Conservation (phyloP, 2,113 vertebrate species). For the Dipodomys stephensi region DNA sequence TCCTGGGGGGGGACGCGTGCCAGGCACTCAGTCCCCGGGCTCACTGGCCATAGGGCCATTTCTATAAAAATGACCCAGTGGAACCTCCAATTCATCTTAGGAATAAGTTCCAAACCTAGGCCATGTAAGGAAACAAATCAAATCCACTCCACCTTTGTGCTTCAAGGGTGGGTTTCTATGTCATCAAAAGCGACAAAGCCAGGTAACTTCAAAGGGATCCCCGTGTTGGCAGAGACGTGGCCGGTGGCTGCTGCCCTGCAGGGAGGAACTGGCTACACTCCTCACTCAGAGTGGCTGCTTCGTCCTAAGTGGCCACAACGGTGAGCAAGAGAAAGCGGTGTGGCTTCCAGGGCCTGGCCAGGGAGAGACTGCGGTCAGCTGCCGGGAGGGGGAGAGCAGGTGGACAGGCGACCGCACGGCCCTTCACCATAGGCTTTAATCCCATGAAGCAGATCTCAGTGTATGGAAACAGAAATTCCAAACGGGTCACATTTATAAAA, state of each 20-base stretch:
- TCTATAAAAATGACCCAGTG: not conserved
- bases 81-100: not conserved
- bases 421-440: too few relatives aligned
- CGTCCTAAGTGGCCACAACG: not conserved
- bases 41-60: not conserved
- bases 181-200: not conserved
- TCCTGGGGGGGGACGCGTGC: rapidly evolving
- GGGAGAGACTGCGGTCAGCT: not conserved
- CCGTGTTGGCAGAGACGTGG: too few relatives aligned
- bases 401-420: too few relatives aligned
- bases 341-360: not conserved
- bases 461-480: not conserved
- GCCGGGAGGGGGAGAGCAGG: too few relatives aligned
- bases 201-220: not conserved
- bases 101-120: not conserved
- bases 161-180: not conserved
- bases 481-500: not conserved
- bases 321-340: not conserved
- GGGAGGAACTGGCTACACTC: not conserved
- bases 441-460: not conserved
- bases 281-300: not conserved
- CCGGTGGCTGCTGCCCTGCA: not conserved
- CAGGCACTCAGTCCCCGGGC: not conserved
- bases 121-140: not conserved
- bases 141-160: not conserved